Evolutionary conservation across 2,113 vertebrate genomes (phyloP).

Genomic region (Tragelaphus buxtoni): DNA sequence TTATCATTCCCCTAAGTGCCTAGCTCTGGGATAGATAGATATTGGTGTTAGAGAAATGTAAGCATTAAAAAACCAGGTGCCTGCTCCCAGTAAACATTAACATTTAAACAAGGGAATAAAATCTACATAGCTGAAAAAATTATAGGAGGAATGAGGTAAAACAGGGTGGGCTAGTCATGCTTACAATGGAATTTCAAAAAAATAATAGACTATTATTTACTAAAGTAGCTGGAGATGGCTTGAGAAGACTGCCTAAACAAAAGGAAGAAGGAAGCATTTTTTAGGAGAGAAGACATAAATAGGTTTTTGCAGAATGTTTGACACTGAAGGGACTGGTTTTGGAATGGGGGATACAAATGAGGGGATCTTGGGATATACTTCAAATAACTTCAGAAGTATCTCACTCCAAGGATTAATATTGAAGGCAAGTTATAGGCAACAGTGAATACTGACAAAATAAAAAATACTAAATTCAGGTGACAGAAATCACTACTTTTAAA

Average conservation of each 20-base stretch:
- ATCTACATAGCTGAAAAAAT: not conserved
- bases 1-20: not conserved
- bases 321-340: not conserved
- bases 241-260: not conserved
- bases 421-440: not conserved
- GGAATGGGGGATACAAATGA: not conserved
- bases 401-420: not conserved
- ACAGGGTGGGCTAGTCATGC: not conserved
- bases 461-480: not conserved
- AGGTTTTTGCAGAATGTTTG: not conserved
- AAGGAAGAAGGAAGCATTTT: not conserved
- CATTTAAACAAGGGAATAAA: not conserved
- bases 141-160: not conserved
- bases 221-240: not conserved
- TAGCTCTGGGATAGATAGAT: not conserved
- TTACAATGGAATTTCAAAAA: not conserved
- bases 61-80: not conserved
- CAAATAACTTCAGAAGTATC: not conserved
- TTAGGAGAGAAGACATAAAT: not conserved
- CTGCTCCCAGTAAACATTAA: not conserved
- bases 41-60: constrained; percentile 7
- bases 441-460: not conserved
- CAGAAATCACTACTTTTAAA: not conserved
- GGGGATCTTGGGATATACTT: not conserved
- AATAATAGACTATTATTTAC: not conserved